Conservation (phyloP, 1,140 invertebrate species). For the Drosophila lacteicornis region DNA sequence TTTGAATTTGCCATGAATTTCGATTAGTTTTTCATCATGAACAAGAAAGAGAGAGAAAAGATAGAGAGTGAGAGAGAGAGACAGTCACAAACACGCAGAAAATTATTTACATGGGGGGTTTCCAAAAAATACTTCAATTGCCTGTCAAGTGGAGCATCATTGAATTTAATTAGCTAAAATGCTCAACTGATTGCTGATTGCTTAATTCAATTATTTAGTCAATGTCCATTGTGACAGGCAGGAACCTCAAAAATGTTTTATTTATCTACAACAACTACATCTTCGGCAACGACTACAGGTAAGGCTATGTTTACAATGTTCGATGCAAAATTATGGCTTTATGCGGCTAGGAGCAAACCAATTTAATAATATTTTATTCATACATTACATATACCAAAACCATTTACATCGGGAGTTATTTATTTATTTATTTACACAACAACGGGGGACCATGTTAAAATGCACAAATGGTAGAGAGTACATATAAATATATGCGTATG, state of each 20-base stretch:
- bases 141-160: slow-evolving; percentile 47
- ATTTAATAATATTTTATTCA: slow-evolving; percentile 41
- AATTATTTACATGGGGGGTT: slow-evolving; percentile 39
- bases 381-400: slow-evolving; percentile 61
- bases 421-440: slow-evolving; percentile 36
- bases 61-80: neutral
- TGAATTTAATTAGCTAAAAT: slow-evolving; percentile 15
- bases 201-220: slow-evolving; percentile 1
- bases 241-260: slow-evolving; percentile 9
- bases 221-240: slow-evolving; percentile 32
- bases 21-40: slow-evolving; percentile 23
- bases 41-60: slow-evolving; percentile 15
- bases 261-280: slow-evolving; percentile 21
- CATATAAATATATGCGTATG: slow-evolving; percentile 33
- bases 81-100: slow-evolving; percentile 29
- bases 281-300: slow-evolving; percentile 48
- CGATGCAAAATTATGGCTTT: slow-evolving; percentile 37
- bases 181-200: slow-evolving; percentile 8
- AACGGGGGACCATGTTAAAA: slow-evolving; percentile 31
- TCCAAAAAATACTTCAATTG: slow-evolving; percentile 20
- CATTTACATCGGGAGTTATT: slow-evolving; percentile 40
- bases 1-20: slow-evolving; percentile 38
- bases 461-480: slow-evolving; percentile 32
- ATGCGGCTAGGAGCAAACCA: slow-evolving; percentile 53
- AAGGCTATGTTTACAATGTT: slow-evolving; percentile 32